Evolutionary conservation across 2,888 invertebrate species (phyloP).

Genomic region (Sinohyriopsis cumingii): DNA sequence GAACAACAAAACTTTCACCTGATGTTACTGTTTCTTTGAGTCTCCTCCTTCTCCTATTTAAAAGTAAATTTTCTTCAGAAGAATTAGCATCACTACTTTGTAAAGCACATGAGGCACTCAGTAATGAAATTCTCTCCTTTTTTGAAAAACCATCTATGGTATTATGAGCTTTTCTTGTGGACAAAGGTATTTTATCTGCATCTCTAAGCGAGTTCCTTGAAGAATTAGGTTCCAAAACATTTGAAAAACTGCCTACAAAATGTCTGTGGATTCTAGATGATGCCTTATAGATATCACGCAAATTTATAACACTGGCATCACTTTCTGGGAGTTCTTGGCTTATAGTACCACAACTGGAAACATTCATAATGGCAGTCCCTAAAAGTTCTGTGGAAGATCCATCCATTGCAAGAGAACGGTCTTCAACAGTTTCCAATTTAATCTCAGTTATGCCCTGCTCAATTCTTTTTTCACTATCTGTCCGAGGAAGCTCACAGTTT

Average conservation of each 20-base stretch:
- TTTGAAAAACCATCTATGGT: constrained; percentile 37
- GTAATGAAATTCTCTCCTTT: constrained; percentile 37
- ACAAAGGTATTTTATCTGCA: too few species aligned
- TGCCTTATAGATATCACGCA: too few species aligned
- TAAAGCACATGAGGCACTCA: constrained; percentile 30
- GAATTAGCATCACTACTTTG: constrained; percentile 43
- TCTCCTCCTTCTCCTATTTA: constrained; percentile 8
- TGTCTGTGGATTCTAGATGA: too few species aligned
- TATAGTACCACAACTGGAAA: too few species aligned
- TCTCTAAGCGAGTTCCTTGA: too few species aligned
- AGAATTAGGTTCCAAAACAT: too few species aligned
- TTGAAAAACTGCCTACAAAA: too few species aligned
- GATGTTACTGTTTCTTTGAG: constrained; percentile 28
- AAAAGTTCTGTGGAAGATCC: constrained; percentile 29
- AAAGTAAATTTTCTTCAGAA: constrained; percentile 34
- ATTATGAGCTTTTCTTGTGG: too few species aligned
- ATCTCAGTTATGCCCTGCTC: constrained; percentile 34
- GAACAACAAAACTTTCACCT: constrained; percentile 34
- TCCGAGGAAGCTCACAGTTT: constrained; percentile 32
- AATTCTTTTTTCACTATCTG: constrained; percentile 35
- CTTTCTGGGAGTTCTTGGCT: too few species aligned
- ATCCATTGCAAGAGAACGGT: too few species aligned
- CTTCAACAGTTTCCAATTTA: constrained; percentile 17
- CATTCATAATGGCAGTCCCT: constrained; percentile 20
- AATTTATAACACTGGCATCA: too few species aligned